phyloP scores from a whole-genome alignment of 1,140 invertebrate genomes.

The Lasaia peninsularis region DNA sequence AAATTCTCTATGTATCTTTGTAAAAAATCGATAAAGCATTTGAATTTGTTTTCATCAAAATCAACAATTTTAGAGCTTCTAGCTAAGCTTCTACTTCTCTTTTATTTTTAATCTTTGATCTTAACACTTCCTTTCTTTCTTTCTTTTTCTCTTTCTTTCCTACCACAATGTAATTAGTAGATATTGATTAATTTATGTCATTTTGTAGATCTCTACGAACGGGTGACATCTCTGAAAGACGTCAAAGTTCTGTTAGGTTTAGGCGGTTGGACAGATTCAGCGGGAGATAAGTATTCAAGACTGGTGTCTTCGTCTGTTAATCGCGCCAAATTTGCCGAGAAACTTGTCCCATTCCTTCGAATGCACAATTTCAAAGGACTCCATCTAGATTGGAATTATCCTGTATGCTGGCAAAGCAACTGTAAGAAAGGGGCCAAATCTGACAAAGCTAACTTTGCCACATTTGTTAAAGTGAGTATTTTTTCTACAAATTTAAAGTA shows the following conservation, averaged over 20 bases:
- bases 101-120: too few relatives aligned
- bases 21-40: too few relatives aligned
- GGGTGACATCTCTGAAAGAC: conserved; percentile 80
- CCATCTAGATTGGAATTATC: conserved; percentile 95
- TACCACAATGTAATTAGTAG: too few relatives aligned
- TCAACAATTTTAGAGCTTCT: too few relatives aligned
- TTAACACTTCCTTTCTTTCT: too few relatives aligned
- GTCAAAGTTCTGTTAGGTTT: conserved; percentile 86
- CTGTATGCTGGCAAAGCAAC: conserved; percentile 93
- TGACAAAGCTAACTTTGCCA: conserved; percentile 88
- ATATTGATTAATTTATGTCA: not conserved
- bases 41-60: too few relatives aligned
- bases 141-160: too few relatives aligned
- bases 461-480: conserved; percentile 81
- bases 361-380: conserved; percentile 88
- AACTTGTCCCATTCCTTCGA: conserved; percentile 83
- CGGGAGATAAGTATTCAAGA: conserved; percentile 89
- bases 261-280: conserved; percentile 94
- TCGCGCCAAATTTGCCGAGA: conserved; percentile 83
- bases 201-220: conserved; percentile 82
- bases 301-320: conserved; percentile 81
- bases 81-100: too few relatives aligned
- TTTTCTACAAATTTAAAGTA: not conserved
- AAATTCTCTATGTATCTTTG: too few relatives aligned
- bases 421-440: conserved; percentile 87